Percentiles rank a stretch among this genome's conserved stretches.
phyloP scores from a whole-genome alignment of 2,888 invertebrate genomes.

The Atrina japonica region DNA sequence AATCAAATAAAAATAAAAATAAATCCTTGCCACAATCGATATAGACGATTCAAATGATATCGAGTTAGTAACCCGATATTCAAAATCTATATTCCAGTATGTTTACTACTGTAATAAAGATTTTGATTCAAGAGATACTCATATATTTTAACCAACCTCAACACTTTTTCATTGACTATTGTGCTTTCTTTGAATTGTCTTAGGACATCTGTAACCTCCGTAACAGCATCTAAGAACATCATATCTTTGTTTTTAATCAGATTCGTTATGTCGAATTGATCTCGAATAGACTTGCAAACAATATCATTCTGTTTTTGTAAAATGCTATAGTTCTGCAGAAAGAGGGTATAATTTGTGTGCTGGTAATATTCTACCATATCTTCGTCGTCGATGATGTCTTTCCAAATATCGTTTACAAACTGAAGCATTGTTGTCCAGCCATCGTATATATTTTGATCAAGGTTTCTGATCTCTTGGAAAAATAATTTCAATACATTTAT shows the following conservation, averaged over 20 bases:
- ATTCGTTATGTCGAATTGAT: constrained; percentile 53
- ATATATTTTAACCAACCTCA: too few relatives aligned
- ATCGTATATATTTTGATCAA: constrained; percentile 64
- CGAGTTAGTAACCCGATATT: too few relatives aligned
- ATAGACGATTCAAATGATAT: too few relatives aligned
- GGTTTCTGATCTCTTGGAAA: constrained; percentile 64
- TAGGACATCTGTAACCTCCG: constrained; percentile 51
- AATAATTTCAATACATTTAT: constrained; percentile 56
- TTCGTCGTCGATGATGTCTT: constrained; percentile 58
- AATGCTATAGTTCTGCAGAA: constrained; percentile 44
- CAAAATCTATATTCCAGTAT: too few relatives aligned
- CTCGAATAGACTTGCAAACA: constrained; percentile 28
- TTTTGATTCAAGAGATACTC: too few relatives aligned
- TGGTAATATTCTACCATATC: constrained; percentile 63
- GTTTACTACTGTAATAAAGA: too few relatives aligned
- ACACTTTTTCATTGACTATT: constrained; percentile 60
- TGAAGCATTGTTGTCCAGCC: constrained; percentile 54
- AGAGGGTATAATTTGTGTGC: constrained; percentile 49
- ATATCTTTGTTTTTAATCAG: constrained; percentile 57
- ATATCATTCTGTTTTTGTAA: constrained; percentile 40
- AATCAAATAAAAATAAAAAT: too few relatives aligned
- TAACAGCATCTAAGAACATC: constrained; percentile 53
- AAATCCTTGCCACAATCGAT: too few relatives aligned
- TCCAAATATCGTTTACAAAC: constrained; percentile 58
- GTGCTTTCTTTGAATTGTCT: constrained; percentile 48